Evolutionary conservation across 2,113 vertebrate species (phyloP).

Genomic region (Hystrix brachyura): DNA sequence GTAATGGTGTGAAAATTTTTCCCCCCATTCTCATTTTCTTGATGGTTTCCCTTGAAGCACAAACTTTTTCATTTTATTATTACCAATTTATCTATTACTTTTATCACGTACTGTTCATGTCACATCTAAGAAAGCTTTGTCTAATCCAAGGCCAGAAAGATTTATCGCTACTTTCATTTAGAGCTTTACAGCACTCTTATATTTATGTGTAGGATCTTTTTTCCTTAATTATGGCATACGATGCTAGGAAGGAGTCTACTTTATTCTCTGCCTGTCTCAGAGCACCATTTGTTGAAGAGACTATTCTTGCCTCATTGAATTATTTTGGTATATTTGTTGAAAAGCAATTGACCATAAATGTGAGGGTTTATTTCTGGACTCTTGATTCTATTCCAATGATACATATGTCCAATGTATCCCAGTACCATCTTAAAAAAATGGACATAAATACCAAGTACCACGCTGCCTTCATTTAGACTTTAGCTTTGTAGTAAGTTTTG

Average conservation of each 20-base stretch:
- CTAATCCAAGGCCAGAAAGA: not conserved
- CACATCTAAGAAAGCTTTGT: not conserved
- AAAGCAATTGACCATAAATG: not conserved
- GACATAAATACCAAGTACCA: not conserved
- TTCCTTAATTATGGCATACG: not conserved
- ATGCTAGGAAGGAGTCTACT: not conserved
- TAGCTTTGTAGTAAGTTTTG: not conserved
- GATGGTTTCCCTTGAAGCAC: not conserved
- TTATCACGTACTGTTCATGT: not conserved
- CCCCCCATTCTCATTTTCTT: not conserved
- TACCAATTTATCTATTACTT: constrained; percentile 34
- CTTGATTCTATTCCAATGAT: not conserved
- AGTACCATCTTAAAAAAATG: not conserved
- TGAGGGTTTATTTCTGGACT: constrained; percentile 8
- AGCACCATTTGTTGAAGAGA: not conserved
- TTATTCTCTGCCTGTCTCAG: not conserved
- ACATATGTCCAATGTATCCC: not conserved
- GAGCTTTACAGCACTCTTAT: not conserved
- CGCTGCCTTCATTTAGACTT: not conserved
- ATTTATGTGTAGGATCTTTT: not conserved
- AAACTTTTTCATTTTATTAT: not conserved
- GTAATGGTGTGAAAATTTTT: not conserved
- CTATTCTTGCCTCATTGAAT: not conserved
- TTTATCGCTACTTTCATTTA: not conserved
- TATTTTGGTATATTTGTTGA: not conserved